Evolutionary conservation across 2,888 invertebrate species (phyloP), one percentile per base, ranked within the genome.

Genomic region (Onchidella celtica): DNA sequence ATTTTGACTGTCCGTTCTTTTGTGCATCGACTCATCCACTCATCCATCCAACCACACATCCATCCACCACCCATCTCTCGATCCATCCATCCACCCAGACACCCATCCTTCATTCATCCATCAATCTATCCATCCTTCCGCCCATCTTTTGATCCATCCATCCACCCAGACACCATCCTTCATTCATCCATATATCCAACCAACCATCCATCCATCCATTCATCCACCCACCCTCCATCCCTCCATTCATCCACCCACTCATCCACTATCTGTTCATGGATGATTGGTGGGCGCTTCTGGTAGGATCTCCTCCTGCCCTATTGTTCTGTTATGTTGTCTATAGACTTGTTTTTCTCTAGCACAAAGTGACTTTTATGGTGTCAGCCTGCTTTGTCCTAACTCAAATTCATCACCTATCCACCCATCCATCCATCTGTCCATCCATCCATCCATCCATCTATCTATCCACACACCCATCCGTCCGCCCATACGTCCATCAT

Each of bases 271-370:
- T n/a, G 38, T 38, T 24, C 59, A 59, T 59, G 82, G 84, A 32
- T 81, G 0, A 55, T 69, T 29, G 81, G 84, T 4, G 76, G 59
- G n/a, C n/a, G n/a, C n/a, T n/a, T n/a, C n/a, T n/a, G n/a, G n/a
- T n/a, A n/a, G n/a, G n/a, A n/a, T n/a, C n/a, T n/a, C n/a, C n/a
- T n/a, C n/a, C n/a, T n/a, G n/a, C n/a, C n/a, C n/a, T n/a, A n/a
- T n/a, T n/a, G n/a, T n/a, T n/a, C n/a, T n/a, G n/a, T n/a, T n/a
- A n/a, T n/a, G n/a, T n/a, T n/a, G n/a, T n/a, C n/a, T n/a, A n/a
- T n/a, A n/a, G n/a, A n/a, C n/a, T n/a, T n/a, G n/a, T n/a, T n/a
- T n/a, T n/a, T n/a, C n/a, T n/a, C n/a, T n/a, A n/a, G n/a, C n/a
- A n/a, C n/a, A n/a, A n/a, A n/a, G n/a, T n/a, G n/a, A n/a, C n/a